Base-by-base conservation (phyloP, 2,888 invertebrate genomes). In the Perizoma flavofasciatum region DNA sequence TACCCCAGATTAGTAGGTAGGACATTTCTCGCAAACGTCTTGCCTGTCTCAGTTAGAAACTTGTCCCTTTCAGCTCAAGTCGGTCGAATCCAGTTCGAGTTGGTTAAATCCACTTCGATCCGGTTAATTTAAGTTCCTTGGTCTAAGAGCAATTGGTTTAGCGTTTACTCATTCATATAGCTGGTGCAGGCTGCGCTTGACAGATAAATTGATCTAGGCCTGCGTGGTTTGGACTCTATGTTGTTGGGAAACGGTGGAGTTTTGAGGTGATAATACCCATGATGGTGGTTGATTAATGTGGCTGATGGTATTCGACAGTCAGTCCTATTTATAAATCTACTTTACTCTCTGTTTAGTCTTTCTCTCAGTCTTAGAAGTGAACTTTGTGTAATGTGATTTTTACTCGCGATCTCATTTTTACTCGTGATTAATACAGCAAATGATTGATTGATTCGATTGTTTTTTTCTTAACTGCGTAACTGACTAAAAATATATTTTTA, bases 91-190 rank as follows among this genome's bases (percentile, higher is more conserved):
- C 48, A 49, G 55, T 53, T 59, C 61, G 53, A 53, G 47, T 41
- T 53, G 45, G 48, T 52, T 49, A 48, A 44, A 49, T 49, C 50
- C 49, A 49, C 48, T 52, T 53, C 59, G 62, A 60, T 59, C 64
- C 62, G 59, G 65, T 59, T 65, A 59, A 65, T 65, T 65, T 61
- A 65, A 67, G 65, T 67, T 67, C 61, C 61, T 61, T 52, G 44
- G 52, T 51, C 55, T 56, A 54, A 49, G 58, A 65, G 62, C 61
- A 65, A 67, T 65, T 61, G 67, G 61, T 59, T 63, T 49, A 48
- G 56, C 58, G 61, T 59, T 67, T 63, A 65, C 63, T 65, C 59
- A 65, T 67, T 67, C 65, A 67, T 59, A 61, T 58, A 60, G 49
- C 45, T 35, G 47, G 41, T 52, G 49, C 49, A 43, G 55, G 49